Evolutionary conservation across 1,140 invertebrate genomes (phyloP).

Genomic region (Steinernema khuongi): DNA sequence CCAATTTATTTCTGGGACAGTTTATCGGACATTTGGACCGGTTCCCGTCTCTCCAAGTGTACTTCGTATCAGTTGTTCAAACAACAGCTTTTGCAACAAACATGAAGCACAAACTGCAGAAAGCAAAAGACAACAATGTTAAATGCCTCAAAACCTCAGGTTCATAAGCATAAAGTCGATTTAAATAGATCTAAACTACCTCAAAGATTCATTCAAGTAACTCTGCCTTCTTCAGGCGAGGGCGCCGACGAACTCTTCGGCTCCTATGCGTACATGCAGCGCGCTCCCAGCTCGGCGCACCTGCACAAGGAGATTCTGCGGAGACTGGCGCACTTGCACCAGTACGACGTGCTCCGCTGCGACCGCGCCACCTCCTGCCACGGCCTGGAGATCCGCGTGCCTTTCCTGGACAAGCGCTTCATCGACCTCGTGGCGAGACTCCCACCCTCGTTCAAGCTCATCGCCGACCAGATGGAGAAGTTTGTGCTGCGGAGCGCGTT

Average conservation of each 20-base stretch:
- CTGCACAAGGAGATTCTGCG: conserved; percentile 55
- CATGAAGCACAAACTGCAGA: too few relatives aligned
- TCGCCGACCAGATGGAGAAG: conserved; percentile 51
- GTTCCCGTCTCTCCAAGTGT: too few relatives aligned
- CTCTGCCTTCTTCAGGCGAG: conserved; percentile 43
- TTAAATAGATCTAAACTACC: too few relatives aligned
- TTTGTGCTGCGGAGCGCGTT: conserved; percentile 51
- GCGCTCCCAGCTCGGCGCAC: conserved; percentile 49
- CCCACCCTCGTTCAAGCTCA: conserved; percentile 54
- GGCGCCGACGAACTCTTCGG: conserved; percentile 58
- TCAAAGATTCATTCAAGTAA: conserved; percentile 11
- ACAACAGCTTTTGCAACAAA: too few relatives aligned
- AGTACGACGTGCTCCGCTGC: conserved; percentile 57
- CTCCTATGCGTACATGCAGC: conserved; percentile 58
- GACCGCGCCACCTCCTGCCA: conserved; percentile 57
- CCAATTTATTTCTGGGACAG: too few relatives aligned
- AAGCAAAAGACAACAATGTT: too few relatives aligned
- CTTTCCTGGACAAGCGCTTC: conserved; percentile 57
- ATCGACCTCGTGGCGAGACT: conserved; percentile 49
- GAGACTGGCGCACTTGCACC: conserved; percentile 49
- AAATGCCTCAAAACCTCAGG: too few relatives aligned
- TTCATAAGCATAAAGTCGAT: too few relatives aligned
- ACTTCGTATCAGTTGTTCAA: too few relatives aligned
- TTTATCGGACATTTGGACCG: too few relatives aligned
- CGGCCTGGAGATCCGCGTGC: conserved; percentile 56